Evolutionary conservation across 2,888 invertebrate genomes (phyloP).

Genomic region (Meghimatium bilineatum): DNA sequence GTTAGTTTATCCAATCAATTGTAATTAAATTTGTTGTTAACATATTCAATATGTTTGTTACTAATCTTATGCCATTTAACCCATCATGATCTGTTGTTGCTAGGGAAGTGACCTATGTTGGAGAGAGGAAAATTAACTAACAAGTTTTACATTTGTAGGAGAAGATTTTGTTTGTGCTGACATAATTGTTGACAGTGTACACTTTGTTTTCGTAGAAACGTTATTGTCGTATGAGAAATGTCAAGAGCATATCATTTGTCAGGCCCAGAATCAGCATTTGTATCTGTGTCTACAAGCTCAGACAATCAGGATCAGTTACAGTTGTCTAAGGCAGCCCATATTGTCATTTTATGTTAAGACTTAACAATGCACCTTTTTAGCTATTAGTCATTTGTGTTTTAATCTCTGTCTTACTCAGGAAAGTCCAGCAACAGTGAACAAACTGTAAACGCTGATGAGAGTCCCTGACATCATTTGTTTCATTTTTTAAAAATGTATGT

Average conservation of each 20-base stretch:
- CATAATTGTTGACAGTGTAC: background rate
- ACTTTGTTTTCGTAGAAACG: background rate
- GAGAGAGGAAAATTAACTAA: background rate
- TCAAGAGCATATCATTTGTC: background rate
- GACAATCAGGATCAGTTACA: background rate
- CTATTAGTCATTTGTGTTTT: no score
- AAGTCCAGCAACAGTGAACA: no score
- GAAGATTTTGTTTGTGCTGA: background rate
- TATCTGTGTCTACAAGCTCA: background rate
- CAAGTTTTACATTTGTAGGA: background rate
- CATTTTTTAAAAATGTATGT: no score
- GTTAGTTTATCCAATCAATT: background rate
- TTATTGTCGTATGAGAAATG: background rate
- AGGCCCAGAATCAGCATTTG: background rate
- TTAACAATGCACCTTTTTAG: no score
- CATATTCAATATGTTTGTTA: background rate
- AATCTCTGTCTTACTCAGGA: no score
- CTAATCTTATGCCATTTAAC: background rate
- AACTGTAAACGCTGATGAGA: no score
- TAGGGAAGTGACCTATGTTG: background rate
- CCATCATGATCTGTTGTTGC: background rate
- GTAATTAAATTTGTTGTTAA: constrained; percentile 15
- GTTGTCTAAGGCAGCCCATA: no score
- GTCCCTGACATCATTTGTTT: no score
- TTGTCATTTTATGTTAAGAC: no score